Conservation (phyloP, 2,797 vertebrate genomes). For the Coregonus ussuriensis region DNA sequence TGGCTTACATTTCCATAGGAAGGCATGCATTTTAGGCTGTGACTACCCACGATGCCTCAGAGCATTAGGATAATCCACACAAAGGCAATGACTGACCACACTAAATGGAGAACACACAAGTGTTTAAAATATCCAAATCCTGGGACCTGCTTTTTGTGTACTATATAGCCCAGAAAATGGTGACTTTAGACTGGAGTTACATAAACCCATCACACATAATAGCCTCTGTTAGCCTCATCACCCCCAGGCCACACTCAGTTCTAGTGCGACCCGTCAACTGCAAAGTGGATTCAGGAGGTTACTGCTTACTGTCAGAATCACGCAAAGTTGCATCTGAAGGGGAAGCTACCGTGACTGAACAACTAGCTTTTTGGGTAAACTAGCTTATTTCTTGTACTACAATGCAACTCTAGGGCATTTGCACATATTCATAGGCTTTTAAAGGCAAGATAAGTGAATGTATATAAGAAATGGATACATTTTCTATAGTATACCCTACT, state of each 20-base stretch:
- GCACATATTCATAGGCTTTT: not conserved
- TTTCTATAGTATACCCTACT: not conserved
- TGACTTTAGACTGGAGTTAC: conserved; percentile 13
- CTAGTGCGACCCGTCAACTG: not conserved
- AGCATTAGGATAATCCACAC: not conserved
- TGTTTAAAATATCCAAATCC: not conserved
- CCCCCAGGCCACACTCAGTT: not conserved
- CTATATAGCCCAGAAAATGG: not conserved
- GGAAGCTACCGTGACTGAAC: not conserved
- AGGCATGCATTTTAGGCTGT: not conserved
- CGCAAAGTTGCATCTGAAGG: not conserved
- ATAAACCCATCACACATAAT: conserved; percentile 23
- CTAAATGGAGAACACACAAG: not conserved
- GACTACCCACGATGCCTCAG: not conserved
- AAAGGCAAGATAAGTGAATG: not conserved
- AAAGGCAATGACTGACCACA: not conserved
- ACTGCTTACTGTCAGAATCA: conserved; percentile 1
- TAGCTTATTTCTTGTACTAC: not conserved
- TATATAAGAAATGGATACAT: not conserved
- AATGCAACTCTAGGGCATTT: not conserved
- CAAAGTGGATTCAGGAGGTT: not conserved
- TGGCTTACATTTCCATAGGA: not conserved
- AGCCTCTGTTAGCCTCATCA: conserved; percentile 9
- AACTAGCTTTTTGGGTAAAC: not conserved
- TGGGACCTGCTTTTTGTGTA: not conserved